phyloP scores from a whole-genome alignment of 2,113 vertebrate species.

The Piaya cayana region DNA sequence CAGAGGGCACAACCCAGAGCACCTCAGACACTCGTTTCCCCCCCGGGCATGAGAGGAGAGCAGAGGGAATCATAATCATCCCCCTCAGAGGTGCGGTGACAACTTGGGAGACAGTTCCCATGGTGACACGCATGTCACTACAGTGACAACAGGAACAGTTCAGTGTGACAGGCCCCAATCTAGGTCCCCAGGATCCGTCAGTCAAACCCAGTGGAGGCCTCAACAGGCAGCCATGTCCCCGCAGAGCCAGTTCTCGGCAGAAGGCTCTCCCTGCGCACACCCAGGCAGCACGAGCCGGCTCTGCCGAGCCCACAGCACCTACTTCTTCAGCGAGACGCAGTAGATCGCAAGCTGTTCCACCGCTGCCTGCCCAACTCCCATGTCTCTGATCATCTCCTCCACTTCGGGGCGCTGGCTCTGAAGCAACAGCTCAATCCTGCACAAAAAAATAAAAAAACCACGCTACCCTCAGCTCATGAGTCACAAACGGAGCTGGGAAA shows the following conservation, averaged over 20 bases:
- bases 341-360: conserved; percentile 95
- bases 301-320: conserved; percentile 26
- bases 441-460: not conserved
- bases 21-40: not conserved
- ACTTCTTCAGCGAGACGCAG: conserved; percentile 98
- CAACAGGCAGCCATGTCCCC: rapidly evolving
- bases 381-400: conserved; percentile 94
- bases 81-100: conserved; percentile 33
- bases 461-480: not conserved
- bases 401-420: conserved; percentile 90
- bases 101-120: conserved; percentile 61
- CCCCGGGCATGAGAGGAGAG: not conserved
- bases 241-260: rapidly evolving
- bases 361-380: conserved; percentile 88
- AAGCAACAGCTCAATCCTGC: conserved; percentile 87
- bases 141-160: conserved; percentile 34
- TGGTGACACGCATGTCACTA: conserved; percentile 54
- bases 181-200: conserved; percentile 31
- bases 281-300: not conserved
- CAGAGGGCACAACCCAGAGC: not conserved
- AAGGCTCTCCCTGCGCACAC: not conserved
- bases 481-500: not conserved
- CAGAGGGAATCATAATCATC: not conserved
- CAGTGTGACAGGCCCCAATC: conserved; percentile 39
- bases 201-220: not conserved